Conservation (phyloP, 2,888 invertebrate genomes). For the Cybosia mesomella region DNA sequence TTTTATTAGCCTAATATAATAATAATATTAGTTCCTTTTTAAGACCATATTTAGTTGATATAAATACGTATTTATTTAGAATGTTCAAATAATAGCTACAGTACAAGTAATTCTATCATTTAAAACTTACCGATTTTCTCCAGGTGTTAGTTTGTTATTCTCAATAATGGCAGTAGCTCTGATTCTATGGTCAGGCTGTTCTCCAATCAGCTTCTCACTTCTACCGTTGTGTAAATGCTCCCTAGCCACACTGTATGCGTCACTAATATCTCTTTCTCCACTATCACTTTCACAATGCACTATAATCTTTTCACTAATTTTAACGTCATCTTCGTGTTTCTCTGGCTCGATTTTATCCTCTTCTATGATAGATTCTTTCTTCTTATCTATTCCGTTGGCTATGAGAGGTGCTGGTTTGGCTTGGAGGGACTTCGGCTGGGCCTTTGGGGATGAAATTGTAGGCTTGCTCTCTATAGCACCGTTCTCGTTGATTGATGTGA, state of each 20-base stretch:
- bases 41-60: too few species aligned
- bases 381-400: conserved; percentile 76
- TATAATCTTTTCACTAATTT: conserved; percentile 77
- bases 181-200: conserved; percentile 87
- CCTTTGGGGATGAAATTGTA: conserved; percentile 81
- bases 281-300: conserved; percentile 66
- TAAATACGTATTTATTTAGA: too few species aligned
- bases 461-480: conserved; percentile 82
- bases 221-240: conserved; percentile 89
- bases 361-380: conserved; percentile 58
- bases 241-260: conserved; percentile 77
- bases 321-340: conserved; percentile 78
- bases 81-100: too few species aligned
- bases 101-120: background rate
- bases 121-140: conserved; percentile 86
- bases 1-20: too few species aligned
- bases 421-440: conserved; percentile 79
- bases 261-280: conserved; percentile 80
- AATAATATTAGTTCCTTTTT: too few species aligned
- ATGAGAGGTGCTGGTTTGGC: conserved; percentile 81
- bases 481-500: conserved; percentile 90
- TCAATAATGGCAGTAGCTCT: conserved; percentile 88
- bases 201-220: conserved; percentile 91
- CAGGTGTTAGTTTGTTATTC: conserved; percentile 86
- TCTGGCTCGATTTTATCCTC: conserved; percentile 72